Conservation (phyloP, 2,797 vertebrate genomes). For the Glossophaga mutica region DNA sequence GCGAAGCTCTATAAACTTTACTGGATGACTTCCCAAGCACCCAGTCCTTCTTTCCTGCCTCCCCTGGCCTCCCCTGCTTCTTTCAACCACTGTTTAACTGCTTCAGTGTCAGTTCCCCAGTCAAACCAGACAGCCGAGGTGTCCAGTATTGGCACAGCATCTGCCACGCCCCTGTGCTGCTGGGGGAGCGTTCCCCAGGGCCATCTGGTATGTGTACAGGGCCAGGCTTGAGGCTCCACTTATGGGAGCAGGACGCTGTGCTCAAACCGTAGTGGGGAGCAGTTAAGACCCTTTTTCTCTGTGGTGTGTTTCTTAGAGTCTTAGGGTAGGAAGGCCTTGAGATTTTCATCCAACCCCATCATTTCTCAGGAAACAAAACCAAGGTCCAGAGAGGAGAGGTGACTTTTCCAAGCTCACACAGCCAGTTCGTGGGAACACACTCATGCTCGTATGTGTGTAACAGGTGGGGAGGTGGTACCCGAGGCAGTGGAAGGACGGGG, state of each 20-base stretch:
- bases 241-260: background rate
- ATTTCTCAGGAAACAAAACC: slow-evolving; percentile 1
- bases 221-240: background rate
- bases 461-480: background rate
- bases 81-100: slow-evolving; percentile 39
- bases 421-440: background rate
- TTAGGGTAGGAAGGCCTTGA: background rate
- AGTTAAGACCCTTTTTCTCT: background rate
- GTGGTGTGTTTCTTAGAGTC: background rate
- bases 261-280: background rate
- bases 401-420: background rate
- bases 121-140: background rate
- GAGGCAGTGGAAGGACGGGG: background rate
- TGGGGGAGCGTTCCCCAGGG: background rate
- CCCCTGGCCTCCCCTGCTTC: background rate
- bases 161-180: background rate
- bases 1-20: background rate
- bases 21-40: background rate
- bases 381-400: background rate
- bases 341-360: background rate
- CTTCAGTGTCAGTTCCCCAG: slow-evolving; percentile 11
- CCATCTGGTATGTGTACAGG: background rate
- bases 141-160: background rate
- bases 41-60: background rate
- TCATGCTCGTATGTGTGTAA: background rate